A percentile compares a stretch with the other conserved stretches of the same genome.
These are phyloP conservation scores for Nicator chloris DNA, from an alignment of 2,113 vertebrate species.

Conservation along the genomic window DNA sequence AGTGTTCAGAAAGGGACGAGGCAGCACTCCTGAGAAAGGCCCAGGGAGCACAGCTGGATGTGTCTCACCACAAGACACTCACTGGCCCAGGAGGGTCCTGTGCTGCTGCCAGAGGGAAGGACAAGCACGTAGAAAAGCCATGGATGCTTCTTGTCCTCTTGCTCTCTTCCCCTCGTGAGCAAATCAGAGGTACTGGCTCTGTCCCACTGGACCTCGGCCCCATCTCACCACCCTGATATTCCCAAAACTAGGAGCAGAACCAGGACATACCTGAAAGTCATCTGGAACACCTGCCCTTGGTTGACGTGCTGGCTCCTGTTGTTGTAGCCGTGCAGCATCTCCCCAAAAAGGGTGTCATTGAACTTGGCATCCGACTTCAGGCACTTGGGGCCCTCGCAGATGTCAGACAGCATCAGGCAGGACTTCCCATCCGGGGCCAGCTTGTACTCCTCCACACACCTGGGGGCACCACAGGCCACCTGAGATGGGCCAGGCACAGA, in stretches of 20 bases:
- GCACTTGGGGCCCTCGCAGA: conserved; percentile 91
- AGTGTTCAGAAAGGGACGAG: neutral
- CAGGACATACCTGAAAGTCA: conserved; percentile 89
- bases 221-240: neutral
- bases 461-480: conserved; percentile 23
- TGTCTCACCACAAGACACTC: neutral
- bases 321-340: conserved; percentile 97
- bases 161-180: neutral
- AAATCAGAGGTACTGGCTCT: neutral
- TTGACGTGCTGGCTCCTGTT: conserved; percentile 93
- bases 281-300: conserved; percentile 96
- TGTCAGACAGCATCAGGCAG: conserved; percentile 89
- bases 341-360: conserved; percentile 94
- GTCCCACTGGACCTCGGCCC: neutral
- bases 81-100: neutral
- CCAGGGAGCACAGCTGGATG: neutral
- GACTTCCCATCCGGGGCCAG: conserved; percentile 92
- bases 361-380: conserved; percentile 84
- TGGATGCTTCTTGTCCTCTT: neutral
- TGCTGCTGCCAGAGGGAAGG: neutral
- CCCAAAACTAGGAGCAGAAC: neutral
- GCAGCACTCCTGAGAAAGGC: neutral
- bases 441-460: conserved; percentile 97
- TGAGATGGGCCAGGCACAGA: neutral
- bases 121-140: neutral